Conservation (phyloP, 1,140 invertebrate genomes). For the Solenopsis fugax region DNA sequence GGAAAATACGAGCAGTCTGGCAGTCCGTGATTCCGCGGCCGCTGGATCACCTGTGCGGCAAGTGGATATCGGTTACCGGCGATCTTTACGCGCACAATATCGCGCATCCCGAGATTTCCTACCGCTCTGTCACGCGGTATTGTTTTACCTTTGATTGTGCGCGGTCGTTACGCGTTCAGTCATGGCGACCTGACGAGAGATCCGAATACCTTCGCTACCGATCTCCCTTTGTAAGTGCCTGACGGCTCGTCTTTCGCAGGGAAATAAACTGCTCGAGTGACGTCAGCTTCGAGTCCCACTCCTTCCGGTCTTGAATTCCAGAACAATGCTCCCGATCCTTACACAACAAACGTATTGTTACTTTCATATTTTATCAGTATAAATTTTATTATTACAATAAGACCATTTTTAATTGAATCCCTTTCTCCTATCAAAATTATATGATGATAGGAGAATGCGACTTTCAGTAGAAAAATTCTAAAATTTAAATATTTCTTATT, state of each 20-base stretch:
- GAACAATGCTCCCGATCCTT: neutral
- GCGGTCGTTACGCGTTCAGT: constrained; percentile 60
- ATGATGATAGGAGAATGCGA: neutral
- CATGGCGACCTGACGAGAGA: constrained; percentile 74
- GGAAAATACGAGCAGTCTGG: constrained; percentile 58
- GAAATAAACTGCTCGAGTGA: constrained; percentile 78
- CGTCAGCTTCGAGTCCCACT: constrained; percentile 18
- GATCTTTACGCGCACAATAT: constrained; percentile 68
- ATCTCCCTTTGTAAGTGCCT: constrained; percentile 73
- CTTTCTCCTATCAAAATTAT: neutral
- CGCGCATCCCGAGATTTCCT: constrained; percentile 63
- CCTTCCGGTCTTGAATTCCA: constrained; percentile 40
- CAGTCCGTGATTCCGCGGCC: constrained; percentile 71
- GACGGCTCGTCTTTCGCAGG: constrained; percentile 77
- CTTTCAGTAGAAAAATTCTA: neutral
- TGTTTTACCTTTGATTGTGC: constrained; percentile 83
- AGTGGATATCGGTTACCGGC: constrained; percentile 83
- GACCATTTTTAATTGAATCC: constrained; percentile 2
- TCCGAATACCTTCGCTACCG: constrained; percentile 70
- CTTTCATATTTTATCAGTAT: neutral
- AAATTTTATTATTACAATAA: neutral
- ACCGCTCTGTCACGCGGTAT: constrained; percentile 81
- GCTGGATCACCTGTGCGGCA: constrained; percentile 51
- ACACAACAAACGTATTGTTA: neutral
- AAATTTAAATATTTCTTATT: neutral